Conservation (phyloP, 2,797 vertebrate species). For the Australoheros facetus region DNA sequence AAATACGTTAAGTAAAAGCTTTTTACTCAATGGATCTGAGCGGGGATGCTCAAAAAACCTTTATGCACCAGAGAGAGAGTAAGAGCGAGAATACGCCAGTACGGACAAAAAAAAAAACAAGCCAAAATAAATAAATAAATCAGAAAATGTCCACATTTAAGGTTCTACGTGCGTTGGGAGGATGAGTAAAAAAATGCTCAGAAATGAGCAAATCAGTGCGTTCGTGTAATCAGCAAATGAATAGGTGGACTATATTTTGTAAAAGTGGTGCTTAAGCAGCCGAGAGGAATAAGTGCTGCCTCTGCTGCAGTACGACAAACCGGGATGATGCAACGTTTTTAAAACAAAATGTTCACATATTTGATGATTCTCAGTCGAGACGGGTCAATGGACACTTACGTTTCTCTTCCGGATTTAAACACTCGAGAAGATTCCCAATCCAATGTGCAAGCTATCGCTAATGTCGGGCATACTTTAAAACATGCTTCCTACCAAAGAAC, state of each 20-base stretch:
- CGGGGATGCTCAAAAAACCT: slow-evolving; percentile 44
- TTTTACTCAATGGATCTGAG: slow-evolving; percentile 70
- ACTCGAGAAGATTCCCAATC: neutral
- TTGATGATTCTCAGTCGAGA: slow-evolving; percentile 8
- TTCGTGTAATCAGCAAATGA: neutral
- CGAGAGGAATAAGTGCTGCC: neutral
- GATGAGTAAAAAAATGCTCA: neutral
- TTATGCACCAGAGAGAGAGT: slow-evolving; percentile 18
- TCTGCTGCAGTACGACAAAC: slow-evolving; percentile 16
- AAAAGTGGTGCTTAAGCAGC: neutral
- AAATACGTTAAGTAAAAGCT: slow-evolving; percentile 73
- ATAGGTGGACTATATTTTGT: slow-evolving; percentile 4
- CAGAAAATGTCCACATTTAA: neutral
- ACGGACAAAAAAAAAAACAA: neutral
- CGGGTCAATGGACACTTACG: neutral
- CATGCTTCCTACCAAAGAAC: no score
- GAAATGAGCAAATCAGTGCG: neutral
- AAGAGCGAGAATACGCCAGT: neutral
- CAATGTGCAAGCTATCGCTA: no score
- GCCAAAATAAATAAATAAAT: neutral
- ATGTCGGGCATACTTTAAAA: no score
- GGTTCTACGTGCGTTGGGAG: neutral
- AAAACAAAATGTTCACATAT: slow-evolving; percentile 7
- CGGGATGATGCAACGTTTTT: neutral
- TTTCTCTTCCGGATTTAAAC: neutral